These are phyloP conservation scores for Apostichopus japonicus DNA, from an alignment of 35 echinoderm and acorn worm genomes.

Conservation along the genomic window DNA sequence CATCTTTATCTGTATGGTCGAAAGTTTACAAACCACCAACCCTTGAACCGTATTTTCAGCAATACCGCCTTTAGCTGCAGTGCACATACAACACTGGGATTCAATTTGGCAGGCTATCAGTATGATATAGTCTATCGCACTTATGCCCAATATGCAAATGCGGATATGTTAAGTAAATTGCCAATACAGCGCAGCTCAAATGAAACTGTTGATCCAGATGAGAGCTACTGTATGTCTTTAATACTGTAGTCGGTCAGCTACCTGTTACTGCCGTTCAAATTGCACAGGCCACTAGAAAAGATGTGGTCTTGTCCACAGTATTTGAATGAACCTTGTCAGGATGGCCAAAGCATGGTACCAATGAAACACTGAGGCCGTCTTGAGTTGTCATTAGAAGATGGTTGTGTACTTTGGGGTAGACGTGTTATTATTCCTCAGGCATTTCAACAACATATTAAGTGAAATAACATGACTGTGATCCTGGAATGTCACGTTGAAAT, in stretches of 20 bases:
- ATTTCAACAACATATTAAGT: conserved; percentile 1
- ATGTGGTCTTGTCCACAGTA: conserved; percentile 12
- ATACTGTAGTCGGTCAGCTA: conserved; percentile 42
- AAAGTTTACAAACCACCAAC: conserved; percentile 67
- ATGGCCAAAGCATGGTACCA: conserved; percentile 17
- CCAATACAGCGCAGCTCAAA: neutral
- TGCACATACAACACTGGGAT: neutral
- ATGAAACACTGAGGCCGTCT: conserved; percentile 25
- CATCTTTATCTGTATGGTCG: conserved; percentile 63
- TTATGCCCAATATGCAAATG: conserved; percentile 58
- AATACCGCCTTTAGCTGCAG: conserved; percentile 15
- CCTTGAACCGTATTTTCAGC: conserved; percentile 49
- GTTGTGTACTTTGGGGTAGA: conserved; percentile 49
- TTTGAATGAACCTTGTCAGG: conserved; percentile 46
- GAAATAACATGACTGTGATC: conserved; percentile 39
- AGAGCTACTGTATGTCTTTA: conserved; percentile 34
- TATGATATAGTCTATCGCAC: conserved; percentile 58
- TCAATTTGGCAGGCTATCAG: conserved; percentile 4
- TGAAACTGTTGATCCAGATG: neutral
- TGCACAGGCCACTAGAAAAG: conserved; percentile 35
- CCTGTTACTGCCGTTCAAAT: conserved; percentile 50
- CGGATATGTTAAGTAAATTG: conserved; percentile 46
- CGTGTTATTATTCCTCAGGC: conserved; percentile 28
- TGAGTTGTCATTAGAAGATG: conserved; percentile 33
- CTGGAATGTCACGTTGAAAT: conserved; percentile 26